phyloP scores from a whole-genome alignment of 64 coral and sea anemone genomes.

The Hydrozoanthus tunicans region DNA sequence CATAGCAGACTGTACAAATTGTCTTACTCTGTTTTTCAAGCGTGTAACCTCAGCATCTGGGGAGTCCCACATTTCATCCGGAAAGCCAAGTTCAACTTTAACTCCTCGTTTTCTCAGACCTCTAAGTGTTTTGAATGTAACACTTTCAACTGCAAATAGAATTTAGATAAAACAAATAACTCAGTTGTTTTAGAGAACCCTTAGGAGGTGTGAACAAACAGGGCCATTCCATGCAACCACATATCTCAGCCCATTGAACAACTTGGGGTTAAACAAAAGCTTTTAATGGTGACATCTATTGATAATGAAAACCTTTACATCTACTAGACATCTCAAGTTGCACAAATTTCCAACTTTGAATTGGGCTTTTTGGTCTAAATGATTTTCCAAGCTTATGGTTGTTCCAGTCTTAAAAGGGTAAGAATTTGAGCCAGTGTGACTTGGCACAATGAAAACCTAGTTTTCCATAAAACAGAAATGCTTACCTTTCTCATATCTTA shows the following conservation, averaged over 20 bases:
- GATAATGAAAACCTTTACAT: no score
- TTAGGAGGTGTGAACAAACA: no score
- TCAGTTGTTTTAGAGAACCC: no score
- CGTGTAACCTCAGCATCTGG: constrained; percentile 91
- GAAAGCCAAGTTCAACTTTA: constrained; percentile 95
- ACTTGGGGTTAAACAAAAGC: no score
- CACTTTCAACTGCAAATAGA: constrained; percentile 80
- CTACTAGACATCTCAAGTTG: no score
- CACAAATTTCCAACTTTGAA: no score
- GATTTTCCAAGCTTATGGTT: background rate
- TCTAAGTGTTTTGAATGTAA: constrained; percentile 88
- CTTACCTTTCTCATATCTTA: constrained; percentile 88
- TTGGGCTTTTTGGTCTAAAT: no score
- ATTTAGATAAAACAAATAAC: background rate
- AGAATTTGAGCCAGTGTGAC: no score
- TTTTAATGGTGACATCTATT: no score
- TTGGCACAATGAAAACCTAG: background rate
- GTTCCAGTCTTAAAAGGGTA: no score
- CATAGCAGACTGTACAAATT: background rate
- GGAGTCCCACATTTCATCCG: constrained; percentile 95
- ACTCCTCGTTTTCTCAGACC: constrained; percentile 82
- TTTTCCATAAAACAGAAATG: background rate
- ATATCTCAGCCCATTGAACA: no score
- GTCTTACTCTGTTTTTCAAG: constrained; percentile 74
- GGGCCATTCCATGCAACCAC: no score